Evolutionary conservation across 2,888 invertebrate species (phyloP).

Genomic region (Macrosiphum euphorbiae): DNA sequence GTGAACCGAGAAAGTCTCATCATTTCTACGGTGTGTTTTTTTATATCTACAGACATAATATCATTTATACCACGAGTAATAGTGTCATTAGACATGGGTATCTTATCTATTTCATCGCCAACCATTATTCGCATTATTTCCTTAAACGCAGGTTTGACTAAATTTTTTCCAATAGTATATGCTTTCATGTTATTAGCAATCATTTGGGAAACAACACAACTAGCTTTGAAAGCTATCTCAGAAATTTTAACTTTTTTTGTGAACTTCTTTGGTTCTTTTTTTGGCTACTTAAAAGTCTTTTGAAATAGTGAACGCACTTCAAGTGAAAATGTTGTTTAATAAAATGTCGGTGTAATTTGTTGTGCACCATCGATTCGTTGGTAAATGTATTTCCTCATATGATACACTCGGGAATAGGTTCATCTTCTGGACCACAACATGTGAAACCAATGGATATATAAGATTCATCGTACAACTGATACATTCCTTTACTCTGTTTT

Average conservation of each 20-base stretch:
- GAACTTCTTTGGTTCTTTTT: conserved; percentile 52
- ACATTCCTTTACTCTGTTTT: too few relatives aligned
- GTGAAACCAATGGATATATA: too few relatives aligned
- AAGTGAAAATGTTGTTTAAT: conserved; percentile 45
- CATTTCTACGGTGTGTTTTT: background rate
- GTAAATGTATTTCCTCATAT: too few relatives aligned
- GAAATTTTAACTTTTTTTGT: conserved; percentile 29
- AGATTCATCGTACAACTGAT: too few relatives aligned
- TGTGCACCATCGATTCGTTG: too few relatives aligned
- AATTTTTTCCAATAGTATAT: conserved; percentile 30
- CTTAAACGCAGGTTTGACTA: conserved; percentile 44
- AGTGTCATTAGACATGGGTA: conserved; percentile 27
- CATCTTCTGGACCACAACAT: too few relatives aligned
- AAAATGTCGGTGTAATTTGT: conserved; percentile 36
- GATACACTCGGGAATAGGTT: too few relatives aligned
- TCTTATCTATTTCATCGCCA: conserved; percentile 43
- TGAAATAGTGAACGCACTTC: conserved; percentile 32
- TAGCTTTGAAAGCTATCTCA: conserved; percentile 37
- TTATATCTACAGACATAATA: conserved; percentile 30
- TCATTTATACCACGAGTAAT: conserved; percentile 24
- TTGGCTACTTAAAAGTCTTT: conserved; percentile 6
- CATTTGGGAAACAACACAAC: conserved; percentile 52
- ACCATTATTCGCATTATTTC: conserved; percentile 44
- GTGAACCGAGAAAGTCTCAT: conserved; percentile 34
- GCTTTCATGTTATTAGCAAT: conserved; percentile 46